These are phyloP conservation scores for Mythimna loreyi DNA, from an alignment of 2,888 invertebrate genomes.

Conservation along the genomic window DNA sequence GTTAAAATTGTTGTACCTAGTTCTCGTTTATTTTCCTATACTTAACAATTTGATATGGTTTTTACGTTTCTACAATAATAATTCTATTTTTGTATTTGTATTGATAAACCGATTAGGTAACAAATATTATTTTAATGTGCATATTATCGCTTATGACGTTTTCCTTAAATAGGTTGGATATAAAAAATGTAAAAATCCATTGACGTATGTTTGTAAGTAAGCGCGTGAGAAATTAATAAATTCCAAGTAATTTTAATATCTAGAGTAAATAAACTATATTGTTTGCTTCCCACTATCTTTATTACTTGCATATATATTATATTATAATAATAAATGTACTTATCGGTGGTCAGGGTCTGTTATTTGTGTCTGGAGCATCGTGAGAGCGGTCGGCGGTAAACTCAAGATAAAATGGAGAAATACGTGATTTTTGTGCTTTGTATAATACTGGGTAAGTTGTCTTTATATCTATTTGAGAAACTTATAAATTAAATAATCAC, in stretches of 20 bases:
- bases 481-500: neutral
- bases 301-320: slow-evolving; percentile 23
- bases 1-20: no score
- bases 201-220: no score
- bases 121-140: no score
- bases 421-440: slow-evolving; percentile 54
- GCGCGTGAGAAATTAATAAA: neutral
- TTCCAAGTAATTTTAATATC: neutral
- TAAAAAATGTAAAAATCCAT: no score
- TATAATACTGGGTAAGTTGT: slow-evolving; percentile 65
- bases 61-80: no score
- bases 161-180: no score
- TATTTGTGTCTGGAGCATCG: slow-evolving; percentile 28
- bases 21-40: no score
- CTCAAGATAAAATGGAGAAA: slow-evolving; percentile 55
- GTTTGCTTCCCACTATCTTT: slow-evolving; percentile 29
- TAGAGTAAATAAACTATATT: slow-evolving; percentile 16
- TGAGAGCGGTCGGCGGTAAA: slow-evolving; percentile 25
- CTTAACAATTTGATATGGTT: no score
- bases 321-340: slow-evolving; percentile 29
- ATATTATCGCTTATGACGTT: no score
- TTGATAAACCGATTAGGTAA: no score
- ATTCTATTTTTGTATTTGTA: no score
- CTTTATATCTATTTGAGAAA: neutral
- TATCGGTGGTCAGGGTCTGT: slow-evolving; percentile 58